These are phyloP conservation scores for Cydia strobilella DNA, from an alignment of 1,140 invertebrate genomes.

Conservation along the genomic window DNA sequence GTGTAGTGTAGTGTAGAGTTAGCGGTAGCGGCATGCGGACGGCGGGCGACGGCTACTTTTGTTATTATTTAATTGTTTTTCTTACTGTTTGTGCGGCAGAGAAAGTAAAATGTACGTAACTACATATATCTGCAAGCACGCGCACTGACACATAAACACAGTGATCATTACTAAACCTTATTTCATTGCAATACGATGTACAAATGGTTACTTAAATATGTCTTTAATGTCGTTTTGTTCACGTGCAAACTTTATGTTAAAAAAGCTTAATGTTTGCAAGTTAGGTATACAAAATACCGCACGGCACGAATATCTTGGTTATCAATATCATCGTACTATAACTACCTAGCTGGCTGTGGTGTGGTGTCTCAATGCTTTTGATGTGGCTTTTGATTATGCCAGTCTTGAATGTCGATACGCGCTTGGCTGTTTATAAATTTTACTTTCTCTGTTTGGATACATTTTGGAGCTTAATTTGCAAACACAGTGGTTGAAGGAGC, in stretches of 20 bases:
- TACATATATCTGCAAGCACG: not conserved
- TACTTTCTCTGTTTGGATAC: slow-evolving; percentile 28
- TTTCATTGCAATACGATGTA: not conserved
- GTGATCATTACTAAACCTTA: too few relatives aligned
- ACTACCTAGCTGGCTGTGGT: not conserved
- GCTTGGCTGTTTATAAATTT: not conserved
- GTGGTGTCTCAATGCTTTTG: not conserved
- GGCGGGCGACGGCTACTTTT: slow-evolving; percentile 37
- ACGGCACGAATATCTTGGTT: too few relatives aligned
- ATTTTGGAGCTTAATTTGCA: not conserved
- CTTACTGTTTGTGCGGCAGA: slow-evolving; percentile 61
- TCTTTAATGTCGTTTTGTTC: too few relatives aligned
- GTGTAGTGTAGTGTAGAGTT: slow-evolving; percentile 18
- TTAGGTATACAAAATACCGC: not conserved
- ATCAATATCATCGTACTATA: too few relatives aligned
- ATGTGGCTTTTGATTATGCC: not conserved
- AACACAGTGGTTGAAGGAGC: not conserved
- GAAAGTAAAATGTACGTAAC: slow-evolving; percentile 74
- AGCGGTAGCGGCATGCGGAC: slow-evolving; percentile 49
- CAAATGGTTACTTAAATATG: not conserved
- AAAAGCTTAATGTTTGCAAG: not conserved
- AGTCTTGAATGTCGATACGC: not conserved
- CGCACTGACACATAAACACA: slow-evolving; percentile 14
- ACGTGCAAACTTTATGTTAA: not conserved
- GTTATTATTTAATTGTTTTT: slow-evolving; percentile 45